Evolutionary conservation across 2,888 invertebrate genomes (phyloP), one percentile per base, ranked within the genome.

Genomic region (Fragum whitleyi): DNA sequence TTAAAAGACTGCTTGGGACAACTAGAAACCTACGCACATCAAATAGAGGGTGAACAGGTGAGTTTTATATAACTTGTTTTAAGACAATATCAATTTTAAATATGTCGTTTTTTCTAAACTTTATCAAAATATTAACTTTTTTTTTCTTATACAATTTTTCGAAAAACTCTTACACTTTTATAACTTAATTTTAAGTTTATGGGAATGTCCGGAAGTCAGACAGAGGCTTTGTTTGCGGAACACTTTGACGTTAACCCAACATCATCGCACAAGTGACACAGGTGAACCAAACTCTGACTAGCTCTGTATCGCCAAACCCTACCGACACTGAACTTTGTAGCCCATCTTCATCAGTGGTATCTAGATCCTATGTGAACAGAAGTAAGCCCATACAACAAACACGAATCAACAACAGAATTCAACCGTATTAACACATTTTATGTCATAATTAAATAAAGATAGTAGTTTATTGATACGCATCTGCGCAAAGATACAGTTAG

Each of bases 31-130:
- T 57, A 57, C 14, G 57, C 57, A n/a, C 57, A 57, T 9, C 71
- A 71, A 57, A 57, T 57, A 57, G 59, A 71, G 26, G 57, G 55
- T 21, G 71, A 71, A 39, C 71, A 71, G 57, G 71, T 71, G 57
- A 57, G 57, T 26, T n/a, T 23, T 23, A 5, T 57, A 7, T 21
- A 23, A 26, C 14, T 57, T 26, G 21, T 57, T 57, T 26, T 11
- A 19, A 21, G 5, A 6, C 19, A 11, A 57, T 14, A 11, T 57
- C n/a, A 6, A 5, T 57, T 57, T 21, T 9, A 16, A n/a, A 2
- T 14, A 47, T n/a, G 5, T 14, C n/a, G 2, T 47, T 47, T 47
- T 47, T 47, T 14, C 14, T 9, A 19, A 19, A n/a, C 23, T 57
- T 23, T 23, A 14, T 57, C 23, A 21, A n/a, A 57, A 23, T 21